These are phyloP conservation scores for Phlogophora meticulosa DNA, from an alignment of 2,888 invertebrate genomes.

Conservation along the genomic window DNA sequence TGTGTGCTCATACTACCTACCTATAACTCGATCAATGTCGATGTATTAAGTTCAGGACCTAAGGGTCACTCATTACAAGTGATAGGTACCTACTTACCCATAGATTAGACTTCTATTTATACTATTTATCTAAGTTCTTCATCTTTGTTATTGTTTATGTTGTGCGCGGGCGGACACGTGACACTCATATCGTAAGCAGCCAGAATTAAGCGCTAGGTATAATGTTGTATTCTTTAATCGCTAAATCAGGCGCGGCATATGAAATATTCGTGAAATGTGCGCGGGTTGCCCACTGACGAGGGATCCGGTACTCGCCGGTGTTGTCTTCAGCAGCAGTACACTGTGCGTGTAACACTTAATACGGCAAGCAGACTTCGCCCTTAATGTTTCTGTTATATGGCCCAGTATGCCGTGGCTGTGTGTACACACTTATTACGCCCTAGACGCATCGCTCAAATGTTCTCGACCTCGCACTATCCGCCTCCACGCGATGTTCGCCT, in stretches of 20 bases:
- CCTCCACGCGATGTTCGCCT: constrained; percentile 76
- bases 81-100: background rate
- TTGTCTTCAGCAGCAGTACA: constrained; percentile 87
- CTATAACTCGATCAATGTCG: constrained; percentile 5
- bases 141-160: constrained; percentile 53
- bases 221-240: constrained; percentile 69
- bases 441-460: constrained; percentile 86
- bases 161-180: constrained; percentile 48
- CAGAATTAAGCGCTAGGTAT: constrained; percentile 18
- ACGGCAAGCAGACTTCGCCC: constrained; percentile 76
- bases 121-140: constrained; percentile 17
- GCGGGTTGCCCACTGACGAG: constrained; percentile 84
- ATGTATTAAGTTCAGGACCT: constrained; percentile 20
- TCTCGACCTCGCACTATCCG: constrained; percentile 84
- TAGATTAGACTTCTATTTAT: background rate
- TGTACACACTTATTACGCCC: constrained; percentile 84
- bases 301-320: constrained; percentile 86
- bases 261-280: constrained; percentile 80
- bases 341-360: constrained; percentile 78
- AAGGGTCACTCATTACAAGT: constrained; percentile 26
- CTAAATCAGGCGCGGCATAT: constrained; percentile 69
- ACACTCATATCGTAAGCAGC: constrained; percentile 17
- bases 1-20: constrained; percentile 10
- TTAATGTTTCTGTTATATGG: constrained; percentile 72
- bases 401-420: constrained; percentile 75